Evolutionary conservation across 1,140 invertebrate species (phyloP), one percentile per base, ranked within the genome.

Genomic region (Drosophila serrata): DNA sequence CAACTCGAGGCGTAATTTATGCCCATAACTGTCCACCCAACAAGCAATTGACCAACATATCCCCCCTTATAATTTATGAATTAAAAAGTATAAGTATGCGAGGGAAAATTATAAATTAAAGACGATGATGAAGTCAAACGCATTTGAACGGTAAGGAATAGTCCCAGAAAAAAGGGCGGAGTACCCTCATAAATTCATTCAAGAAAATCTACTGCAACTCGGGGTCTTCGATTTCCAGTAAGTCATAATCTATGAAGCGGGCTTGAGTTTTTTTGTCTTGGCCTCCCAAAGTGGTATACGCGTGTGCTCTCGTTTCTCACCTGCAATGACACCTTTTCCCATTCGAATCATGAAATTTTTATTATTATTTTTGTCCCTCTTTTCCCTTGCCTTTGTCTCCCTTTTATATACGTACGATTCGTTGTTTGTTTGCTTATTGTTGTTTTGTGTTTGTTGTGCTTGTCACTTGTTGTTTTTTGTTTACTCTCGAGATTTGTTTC

Each of bases 281-380:
- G 55, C 24, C 37, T 33, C 6, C 58, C 64, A 42, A 64, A 43
- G 75, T 53, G 77, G 56, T 48, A 70, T 35, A 63, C 84, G 64
- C 76, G 85, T 88, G 81, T 90, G 85, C 81, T 90, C 81, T 79
- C 85, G 87, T 90, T 90, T 90, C 85, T 90, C 85, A 85, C 81
- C 85, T 84, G 82, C 78, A 90, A 90, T 76, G 85, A 90, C 85
- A 85, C 85, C 85, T 85, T 81, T 70, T 59, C 39, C 51, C 48
- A 69, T 68, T 76, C 56, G 57, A 87, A 88, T 77, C 72, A 82
- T 80, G 70, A 88, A 88, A 73, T 62, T 62, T 60, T 48, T 62
- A 49, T 77, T 64, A 35, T 49, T 46, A 59, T 59, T 35, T 61
- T 49, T 29, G 49, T 9, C 22, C 45, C 65, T 49, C 64, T 63